phyloP scores from a whole-genome alignment of 2,888 invertebrate genomes.

The Torymus auratus region DNA sequence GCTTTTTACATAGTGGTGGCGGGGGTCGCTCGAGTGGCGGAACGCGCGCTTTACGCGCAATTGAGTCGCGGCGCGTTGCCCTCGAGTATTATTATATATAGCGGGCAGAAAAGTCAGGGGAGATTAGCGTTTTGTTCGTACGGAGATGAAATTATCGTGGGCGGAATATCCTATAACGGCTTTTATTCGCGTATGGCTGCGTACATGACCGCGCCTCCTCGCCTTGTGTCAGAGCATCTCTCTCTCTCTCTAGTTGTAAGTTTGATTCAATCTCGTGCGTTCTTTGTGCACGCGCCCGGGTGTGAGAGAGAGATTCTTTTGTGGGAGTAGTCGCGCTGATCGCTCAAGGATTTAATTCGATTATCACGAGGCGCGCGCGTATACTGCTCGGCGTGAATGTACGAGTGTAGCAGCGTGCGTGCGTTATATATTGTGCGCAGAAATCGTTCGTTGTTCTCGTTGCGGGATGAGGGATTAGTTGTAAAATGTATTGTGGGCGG shows the following conservation, averaged over 20 bases:
- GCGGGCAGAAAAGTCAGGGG: background rate
- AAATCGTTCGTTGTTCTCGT: too few relatives aligned
- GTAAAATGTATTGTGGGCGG: too few relatives aligned
- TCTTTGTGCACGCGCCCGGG: background rate
- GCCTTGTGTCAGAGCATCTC: background rate
- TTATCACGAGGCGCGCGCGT: background rate
- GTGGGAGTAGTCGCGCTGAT: too few relatives aligned
- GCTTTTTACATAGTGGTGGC: background rate
- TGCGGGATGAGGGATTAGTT: too few relatives aligned
- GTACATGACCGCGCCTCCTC: too few relatives aligned
- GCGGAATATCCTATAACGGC: slow-evolving; percentile 2
- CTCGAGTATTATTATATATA: background rate
- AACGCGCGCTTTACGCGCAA: slow-evolving; percentile 14
- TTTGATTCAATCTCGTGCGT: background rate
- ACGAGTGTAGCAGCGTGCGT: background rate
- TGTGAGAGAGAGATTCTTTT: too few relatives aligned
- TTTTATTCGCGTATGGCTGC: background rate
- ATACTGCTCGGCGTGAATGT: slow-evolving; percentile 3
- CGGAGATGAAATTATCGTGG: slow-evolving; percentile 14
- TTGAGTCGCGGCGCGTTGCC: slow-evolving; percentile 13
- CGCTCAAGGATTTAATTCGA: background rate
- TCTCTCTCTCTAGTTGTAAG: background rate
- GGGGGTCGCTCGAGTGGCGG: slow-evolving; percentile 14
- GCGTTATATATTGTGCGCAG: too few relatives aligned
- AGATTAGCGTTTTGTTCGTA: background rate